phyloP scores from a whole-genome alignment of 2,113 vertebrate genomes.

The Protomyctophum bolini region DNA sequence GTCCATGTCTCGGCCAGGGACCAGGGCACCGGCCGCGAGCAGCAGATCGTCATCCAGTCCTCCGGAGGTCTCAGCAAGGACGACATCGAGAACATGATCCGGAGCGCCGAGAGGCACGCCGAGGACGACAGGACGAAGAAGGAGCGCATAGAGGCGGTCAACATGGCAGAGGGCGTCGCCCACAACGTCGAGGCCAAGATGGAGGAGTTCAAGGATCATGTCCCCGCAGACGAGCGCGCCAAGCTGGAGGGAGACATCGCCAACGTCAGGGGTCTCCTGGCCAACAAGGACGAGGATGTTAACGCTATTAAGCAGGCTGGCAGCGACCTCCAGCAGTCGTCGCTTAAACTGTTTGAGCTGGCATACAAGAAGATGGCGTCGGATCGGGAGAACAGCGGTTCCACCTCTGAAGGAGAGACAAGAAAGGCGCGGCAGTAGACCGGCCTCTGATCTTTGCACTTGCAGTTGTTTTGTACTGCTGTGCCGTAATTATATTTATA shows the following conservation, averaged over 20 bases:
- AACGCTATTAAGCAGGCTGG: conserved; percentile 96
- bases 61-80: conserved; percentile 98
- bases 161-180: conserved; percentile 95
- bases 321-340: conserved; percentile 91
- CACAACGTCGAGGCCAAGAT: conserved; percentile 97
- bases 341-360: conserved; percentile 98
- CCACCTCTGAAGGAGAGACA: too few species aligned
- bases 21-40: conserved; percentile 96
- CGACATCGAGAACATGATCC: conserved; percentile 99
- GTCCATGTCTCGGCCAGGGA: conserved; percentile 98
- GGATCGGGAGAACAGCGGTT: conserved; percentile 86
- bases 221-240: conserved; percentile 94
- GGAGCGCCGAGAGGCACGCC: too few species aligned
- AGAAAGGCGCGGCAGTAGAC: conserved; percentile 70
- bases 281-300: conserved; percentile 95
- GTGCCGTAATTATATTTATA: too few species aligned
- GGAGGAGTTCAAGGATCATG: conserved; percentile 98
- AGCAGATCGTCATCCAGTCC: conserved; percentile 98
- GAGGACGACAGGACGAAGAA: conserved; percentile 95
- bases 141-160: conserved; percentile 97
- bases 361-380: conserved; percentile 99
- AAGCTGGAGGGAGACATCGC: conserved; percentile 94
- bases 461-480: too few species aligned
- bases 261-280: conserved; percentile 90
- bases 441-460: too few species aligned